Conservation (phyloP, 2,113 vertebrate genomes). For the Trematocara unimaculatum region DNA sequence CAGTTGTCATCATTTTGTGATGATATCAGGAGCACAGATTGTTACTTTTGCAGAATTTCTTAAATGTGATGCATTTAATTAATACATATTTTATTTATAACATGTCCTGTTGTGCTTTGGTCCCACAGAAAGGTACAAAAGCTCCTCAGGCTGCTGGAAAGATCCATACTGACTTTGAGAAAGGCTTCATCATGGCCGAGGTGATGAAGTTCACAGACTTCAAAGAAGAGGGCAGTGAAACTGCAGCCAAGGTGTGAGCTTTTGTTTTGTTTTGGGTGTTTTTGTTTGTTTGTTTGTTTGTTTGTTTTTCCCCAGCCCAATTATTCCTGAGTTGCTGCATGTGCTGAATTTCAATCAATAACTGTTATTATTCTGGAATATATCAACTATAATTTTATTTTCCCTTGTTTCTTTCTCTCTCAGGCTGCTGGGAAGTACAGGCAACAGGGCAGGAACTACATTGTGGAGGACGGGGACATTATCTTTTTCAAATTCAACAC, state of each 20-base stretch:
- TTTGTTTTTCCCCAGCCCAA: not conserved
- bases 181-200: slow-evolving; percentile 99
- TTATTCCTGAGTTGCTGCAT: not conserved
- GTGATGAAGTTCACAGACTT: slow-evolving; percentile 98
- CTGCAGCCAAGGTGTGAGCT: slow-evolving; percentile 84
- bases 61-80: not conserved
- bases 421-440: slow-evolving; percentile 97
- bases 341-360: not conserved
- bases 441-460: slow-evolving; percentile 94
- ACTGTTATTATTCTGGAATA: not conserved
- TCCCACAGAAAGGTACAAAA: slow-evolving; percentile 91
- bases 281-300: not conserved
- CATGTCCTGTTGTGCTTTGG: not conserved
- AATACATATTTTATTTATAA: not conserved
- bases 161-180: slow-evolving; percentile 99
- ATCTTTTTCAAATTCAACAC: slow-evolving; percentile 99
- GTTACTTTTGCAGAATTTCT: not conserved
- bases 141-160: slow-evolving; percentile 97
- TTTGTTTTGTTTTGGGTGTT: not conserved
- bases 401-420: slow-evolving; percentile 3
- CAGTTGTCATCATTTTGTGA: not conserved
- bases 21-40: not conserved
- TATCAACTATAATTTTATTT: not conserved
- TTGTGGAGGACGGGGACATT: slow-evolving; percentile 96
- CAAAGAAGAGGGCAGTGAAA: slow-evolving; percentile 94